phyloP scores from a whole-genome alignment of 2,797 vertebrate species.

The Tympanoctomys barrerae region DNA sequence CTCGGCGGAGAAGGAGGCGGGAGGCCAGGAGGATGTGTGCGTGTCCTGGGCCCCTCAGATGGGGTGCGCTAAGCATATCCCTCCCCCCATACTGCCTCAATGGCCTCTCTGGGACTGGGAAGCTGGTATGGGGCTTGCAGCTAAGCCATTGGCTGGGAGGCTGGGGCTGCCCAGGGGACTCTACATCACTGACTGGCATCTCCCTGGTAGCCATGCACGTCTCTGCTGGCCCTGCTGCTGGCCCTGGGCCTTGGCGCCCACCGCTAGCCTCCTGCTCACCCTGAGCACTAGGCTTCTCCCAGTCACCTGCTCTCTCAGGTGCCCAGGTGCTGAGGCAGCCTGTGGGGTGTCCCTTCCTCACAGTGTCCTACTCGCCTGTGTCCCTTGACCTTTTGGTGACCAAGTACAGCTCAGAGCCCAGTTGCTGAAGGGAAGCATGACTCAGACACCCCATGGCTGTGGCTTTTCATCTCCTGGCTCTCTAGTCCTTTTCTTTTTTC shows the following conservation, averaged over 20 bases:
- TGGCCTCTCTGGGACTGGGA: not conserved
- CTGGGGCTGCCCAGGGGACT: too few relatives aligned
- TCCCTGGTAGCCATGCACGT: too few relatives aligned
- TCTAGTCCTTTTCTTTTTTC: not conserved
- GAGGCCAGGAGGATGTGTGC: not conserved
- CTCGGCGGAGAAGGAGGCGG: not conserved
- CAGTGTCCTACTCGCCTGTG: not conserved
- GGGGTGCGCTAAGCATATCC: too few relatives aligned
- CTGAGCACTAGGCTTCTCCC: too few relatives aligned
- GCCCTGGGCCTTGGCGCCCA: not conserved
- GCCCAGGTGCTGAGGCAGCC: too few relatives aligned
- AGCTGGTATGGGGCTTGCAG: accelerated
- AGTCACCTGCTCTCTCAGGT: too few relatives aligned
- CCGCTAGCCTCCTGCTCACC: not conserved
- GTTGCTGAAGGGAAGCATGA: too few relatives aligned
- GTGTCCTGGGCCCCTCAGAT: not conserved
- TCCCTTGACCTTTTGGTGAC: not conserved
- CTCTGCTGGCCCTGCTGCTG: not conserved
- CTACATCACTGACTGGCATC: not conserved
- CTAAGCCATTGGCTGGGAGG: not conserved
- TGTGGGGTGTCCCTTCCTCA: not conserved
- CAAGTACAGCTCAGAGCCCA: not conserved
- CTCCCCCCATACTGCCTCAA: not conserved
- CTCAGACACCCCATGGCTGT: not conserved
- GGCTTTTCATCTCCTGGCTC: not conserved